A percentile compares a stretch with the other conserved stretches of the same genome.
phyloP scores from a whole-genome alignment of 2,888 invertebrate species.

The Athalia cordata region DNA sequence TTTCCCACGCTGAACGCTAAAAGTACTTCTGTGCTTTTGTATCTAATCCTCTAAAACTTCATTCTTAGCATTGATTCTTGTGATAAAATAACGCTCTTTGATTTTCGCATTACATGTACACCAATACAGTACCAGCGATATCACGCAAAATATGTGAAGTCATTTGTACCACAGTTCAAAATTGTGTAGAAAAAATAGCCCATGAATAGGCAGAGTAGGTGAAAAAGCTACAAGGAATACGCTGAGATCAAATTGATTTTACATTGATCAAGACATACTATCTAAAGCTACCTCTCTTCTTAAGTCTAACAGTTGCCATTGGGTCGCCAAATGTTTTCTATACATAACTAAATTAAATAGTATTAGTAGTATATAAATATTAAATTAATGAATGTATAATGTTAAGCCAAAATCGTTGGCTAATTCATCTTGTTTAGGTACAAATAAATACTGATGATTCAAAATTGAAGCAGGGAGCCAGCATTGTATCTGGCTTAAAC shows the following conservation, averaged over 20 bases:
- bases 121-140: too few species aligned
- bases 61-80: too few species aligned
- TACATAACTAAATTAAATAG: slow-evolving; percentile 21
- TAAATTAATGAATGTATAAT: slow-evolving; percentile 26
- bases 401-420: slow-evolving; percentile 4
- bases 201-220: slow-evolving; percentile 20
- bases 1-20: too few species aligned
- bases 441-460: slow-evolving; percentile 29
- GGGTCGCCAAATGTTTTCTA: slow-evolving; percentile 6
- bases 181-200: slow-evolving; percentile 42
- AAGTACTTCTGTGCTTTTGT: neutral
- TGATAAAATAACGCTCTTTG: too few species aligned
- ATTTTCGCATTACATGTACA: too few species aligned
- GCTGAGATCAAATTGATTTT: slow-evolving; percentile 23
- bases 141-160: too few species aligned
- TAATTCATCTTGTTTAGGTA: neutral
- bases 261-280: slow-evolving; percentile 31
- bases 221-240: slow-evolving; percentile 35
- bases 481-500: neutral
- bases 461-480: neutral
- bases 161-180: neutral
- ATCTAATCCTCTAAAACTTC: too few species aligned
- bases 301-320: slow-evolving; percentile 19
- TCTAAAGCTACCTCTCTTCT: slow-evolving; percentile 30
- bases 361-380: slow-evolving; percentile 25